Evolutionary conservation across 2,113 vertebrate species (phyloP).

Genomic region (Dermatemys mawii): DNA sequence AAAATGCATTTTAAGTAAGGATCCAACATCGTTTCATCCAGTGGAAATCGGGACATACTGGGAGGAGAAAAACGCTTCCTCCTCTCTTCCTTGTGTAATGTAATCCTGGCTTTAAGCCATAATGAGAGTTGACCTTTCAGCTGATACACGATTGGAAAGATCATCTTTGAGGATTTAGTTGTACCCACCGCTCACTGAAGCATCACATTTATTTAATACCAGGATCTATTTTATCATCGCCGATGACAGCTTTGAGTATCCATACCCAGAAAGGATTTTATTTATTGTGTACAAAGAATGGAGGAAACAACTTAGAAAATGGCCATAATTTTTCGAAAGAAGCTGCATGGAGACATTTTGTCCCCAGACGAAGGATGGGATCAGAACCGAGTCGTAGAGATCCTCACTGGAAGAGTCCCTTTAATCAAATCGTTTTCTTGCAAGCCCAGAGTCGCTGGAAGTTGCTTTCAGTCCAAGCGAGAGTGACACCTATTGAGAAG

Average conservation of each 20-base stretch:
- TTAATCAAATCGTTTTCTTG: background rate
- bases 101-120: background rate
- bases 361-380: accelerated
- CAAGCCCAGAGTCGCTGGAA: background rate
- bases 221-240: background rate
- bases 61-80: background rate
- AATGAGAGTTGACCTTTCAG: background rate
- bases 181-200: background rate
- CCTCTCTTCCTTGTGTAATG: accelerated
- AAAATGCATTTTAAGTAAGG: background rate
- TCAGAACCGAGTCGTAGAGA: background rate
- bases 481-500: background rate
- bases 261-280: background rate
- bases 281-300: background rate
- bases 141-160: background rate
- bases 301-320: background rate
- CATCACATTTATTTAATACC: background rate
- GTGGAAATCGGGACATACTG: background rate
- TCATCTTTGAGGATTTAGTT: background rate
- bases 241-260: accelerated
- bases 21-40: background rate
- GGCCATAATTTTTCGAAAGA: background rate
- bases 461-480: background rate
- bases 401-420: background rate
- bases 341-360: background rate